These are phyloP conservation scores for Drosophila serrata DNA, from an alignment of 1,140 invertebrate genomes.

Conservation along the genomic window DNA sequence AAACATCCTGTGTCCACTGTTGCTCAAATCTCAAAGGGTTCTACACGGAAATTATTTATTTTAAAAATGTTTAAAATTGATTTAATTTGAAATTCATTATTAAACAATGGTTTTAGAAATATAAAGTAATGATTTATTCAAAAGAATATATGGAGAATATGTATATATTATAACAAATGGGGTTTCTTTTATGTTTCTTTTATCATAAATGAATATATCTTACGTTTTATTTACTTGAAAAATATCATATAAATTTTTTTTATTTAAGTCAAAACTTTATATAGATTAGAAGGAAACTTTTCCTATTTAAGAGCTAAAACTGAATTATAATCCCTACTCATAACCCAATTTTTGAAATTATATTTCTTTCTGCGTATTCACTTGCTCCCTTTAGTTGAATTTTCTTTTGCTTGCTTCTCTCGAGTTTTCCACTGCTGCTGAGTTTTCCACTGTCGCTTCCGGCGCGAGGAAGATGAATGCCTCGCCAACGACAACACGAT, in stretches of 20 bases:
- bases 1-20: constrained; percentile 52
- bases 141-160: no score
- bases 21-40: neutral
- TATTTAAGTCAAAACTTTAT: no score
- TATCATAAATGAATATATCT: no score
- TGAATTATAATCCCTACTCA: no score
- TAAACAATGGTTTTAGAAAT: no score
- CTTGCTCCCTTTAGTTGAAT: constrained; percentile 8
- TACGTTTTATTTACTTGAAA: no score
- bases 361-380: constrained; percentile 1
- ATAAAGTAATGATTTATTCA: no score
- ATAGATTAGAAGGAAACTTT: no score
- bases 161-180: no score
- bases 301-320: no score
- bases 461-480: constrained; percentile 83
- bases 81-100: neutral
- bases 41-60: neutral
- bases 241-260: no score
- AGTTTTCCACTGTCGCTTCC: constrained; percentile 75
- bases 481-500: constrained; percentile 82
- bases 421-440: constrained; percentile 66
- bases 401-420: constrained; percentile 22
- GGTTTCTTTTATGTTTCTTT: no score
- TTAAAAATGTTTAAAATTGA: neutral
- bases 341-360: neutral